Evolutionary conservation across 2,888 invertebrate genomes (phyloP), one percentile per base, ranked within the genome.

Genomic region (Leptura quadrifasciata): DNA sequence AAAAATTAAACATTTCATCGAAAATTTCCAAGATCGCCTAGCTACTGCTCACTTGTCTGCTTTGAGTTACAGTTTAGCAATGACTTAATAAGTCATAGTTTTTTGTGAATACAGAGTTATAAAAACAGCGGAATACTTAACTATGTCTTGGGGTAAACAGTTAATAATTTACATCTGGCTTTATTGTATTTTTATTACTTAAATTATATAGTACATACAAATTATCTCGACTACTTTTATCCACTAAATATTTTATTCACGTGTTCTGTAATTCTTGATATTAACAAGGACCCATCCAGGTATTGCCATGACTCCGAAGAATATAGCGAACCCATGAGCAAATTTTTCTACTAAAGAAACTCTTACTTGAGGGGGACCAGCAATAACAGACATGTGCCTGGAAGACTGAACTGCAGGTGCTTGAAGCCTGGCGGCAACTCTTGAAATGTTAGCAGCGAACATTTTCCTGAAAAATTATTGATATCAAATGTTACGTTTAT

Each of bases 201-300:
- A 31, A 54, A 55, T 20, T 55, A 54, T 55, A 55, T 54, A 27
- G 6, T 70, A 70, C 71, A 71, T n/a, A 61, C 27, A 71, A 52
- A 61, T 17, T 52, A 54, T 17, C 24, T 27, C 18, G 15, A 52
- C 71, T 52, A 61, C 61, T 15, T 58, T 75, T 69, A 70, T 69
- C 39, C 24, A 27, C 24, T 55, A 17, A 58, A 55, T 12, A 47
- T 67, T 39, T 80, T 83, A 82, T 57, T 83, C 82, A 17, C 67
- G 54, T 5, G 81, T 84, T 81, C 86, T 87, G 84, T 89, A 89
- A 55, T 86, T 77, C 64, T 86, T 86, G 64, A 89, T 84, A 81
- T 89, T 85, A 52, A 83, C 79, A 9, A 89, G 81, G 2, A 89
- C 87, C 86, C 87, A 89, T 0, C 78, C 78, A 18, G 89, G 89